phyloP scores from a whole-genome alignment of 2,113 vertebrate species.

The Pygoscelis adeliae region DNA sequence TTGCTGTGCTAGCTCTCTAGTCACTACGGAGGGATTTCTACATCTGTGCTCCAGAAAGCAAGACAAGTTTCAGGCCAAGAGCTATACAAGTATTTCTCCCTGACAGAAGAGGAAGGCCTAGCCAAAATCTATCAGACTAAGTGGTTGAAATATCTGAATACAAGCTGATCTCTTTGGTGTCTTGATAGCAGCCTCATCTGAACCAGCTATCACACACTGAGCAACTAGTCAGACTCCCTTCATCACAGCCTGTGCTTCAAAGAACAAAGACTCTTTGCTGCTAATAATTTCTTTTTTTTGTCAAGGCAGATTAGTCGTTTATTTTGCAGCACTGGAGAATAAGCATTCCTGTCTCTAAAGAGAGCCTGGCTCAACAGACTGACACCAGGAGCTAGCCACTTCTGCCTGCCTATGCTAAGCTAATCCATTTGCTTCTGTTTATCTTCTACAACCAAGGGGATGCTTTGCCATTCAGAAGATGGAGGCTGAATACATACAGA shows the following conservation, averaged over 20 bases:
- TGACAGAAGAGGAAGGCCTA: not conserved
- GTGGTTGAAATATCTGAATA: not conserved
- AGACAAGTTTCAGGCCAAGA: not conserved
- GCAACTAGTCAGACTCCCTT: not conserved
- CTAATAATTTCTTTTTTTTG: not conserved
- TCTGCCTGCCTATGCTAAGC: not conserved
- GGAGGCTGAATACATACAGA: not conserved
- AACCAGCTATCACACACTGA: not conserved
- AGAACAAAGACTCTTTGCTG: not conserved
- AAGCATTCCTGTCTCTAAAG: not conserved
- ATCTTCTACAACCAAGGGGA: not conserved
- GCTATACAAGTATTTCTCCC: not conserved
- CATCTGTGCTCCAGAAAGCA: slow-evolving; percentile 35
- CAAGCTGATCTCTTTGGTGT: not conserved
- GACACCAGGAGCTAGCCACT: not conserved
- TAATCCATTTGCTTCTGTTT: not conserved
- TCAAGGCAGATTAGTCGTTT: not conserved
- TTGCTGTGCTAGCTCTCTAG: not conserved
- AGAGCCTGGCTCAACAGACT: not conserved
- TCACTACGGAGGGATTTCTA: not conserved
- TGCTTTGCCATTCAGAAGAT: not conserved
- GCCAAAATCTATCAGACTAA: not conserved
- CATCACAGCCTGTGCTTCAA: not conserved
- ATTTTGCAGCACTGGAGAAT: not conserved
- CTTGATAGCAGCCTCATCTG: slow-evolving; percentile 6